Conservation (phyloP, 2,113 vertebrate genomes). For the Plecturocebus donacophilus region DNA sequence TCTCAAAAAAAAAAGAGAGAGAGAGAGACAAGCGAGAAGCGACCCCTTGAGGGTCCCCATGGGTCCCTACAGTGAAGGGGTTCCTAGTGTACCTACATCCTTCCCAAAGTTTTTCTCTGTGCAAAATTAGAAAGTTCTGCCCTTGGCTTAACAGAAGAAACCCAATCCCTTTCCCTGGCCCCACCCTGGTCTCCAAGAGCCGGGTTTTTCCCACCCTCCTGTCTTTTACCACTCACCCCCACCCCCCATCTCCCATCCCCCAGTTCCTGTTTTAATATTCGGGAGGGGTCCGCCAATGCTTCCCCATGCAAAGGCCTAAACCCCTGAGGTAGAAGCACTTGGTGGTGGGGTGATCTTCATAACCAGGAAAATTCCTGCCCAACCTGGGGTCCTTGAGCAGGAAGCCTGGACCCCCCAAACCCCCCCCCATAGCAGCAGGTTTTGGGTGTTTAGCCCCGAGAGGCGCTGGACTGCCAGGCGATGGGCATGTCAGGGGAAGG, state of each 20-base stretch:
- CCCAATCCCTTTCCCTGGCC: not conserved
- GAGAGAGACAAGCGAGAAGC: not conserved
- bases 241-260: no score
- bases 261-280: not conserved
- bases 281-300: no score
- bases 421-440: not conserved
- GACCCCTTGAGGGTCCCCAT: not conserved
- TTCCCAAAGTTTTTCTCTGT: not conserved
- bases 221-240: no score
- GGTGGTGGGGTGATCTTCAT: fast-evolving
- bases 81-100: not conserved
- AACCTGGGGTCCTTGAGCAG: not conserved
- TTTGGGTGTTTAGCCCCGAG: not conserved
- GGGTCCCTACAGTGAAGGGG: not conserved
- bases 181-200: not conserved
- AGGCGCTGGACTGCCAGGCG: not conserved
- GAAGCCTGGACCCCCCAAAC: not conserved
- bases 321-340: not conserved
- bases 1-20: not conserved
- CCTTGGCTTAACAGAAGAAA: not conserved
- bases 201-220: not conserved
- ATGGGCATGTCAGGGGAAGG: not conserved
- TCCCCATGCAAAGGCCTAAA: not conserved
- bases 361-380: not conserved
- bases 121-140: not conserved